Base-by-base conservation (phyloP, 2,888 invertebrate species). In the Temnothorax rugatulus region DNA sequence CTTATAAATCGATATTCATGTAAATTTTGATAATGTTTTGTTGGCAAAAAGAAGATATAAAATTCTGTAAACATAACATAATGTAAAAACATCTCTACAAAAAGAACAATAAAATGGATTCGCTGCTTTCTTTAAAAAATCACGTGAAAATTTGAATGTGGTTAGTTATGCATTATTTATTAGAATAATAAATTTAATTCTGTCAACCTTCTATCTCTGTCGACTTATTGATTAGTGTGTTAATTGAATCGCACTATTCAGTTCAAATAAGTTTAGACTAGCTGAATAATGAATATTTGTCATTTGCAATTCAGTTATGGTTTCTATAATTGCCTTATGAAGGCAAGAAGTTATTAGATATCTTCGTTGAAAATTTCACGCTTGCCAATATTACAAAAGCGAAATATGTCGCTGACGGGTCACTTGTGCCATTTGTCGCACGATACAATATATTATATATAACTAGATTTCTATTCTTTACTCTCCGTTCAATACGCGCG, bases 401-500 rank as follows among this genome's bases (percentile, higher is more conserved):
- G 29, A 29, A 13, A 15, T 15, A 21, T 54, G 15, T 41, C n/a
- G 18, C 18, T 44, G 15, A 66, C 44, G 44, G 44, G 64, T 75
- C 75, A 75, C n/a, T 61, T 47, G 66, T 47, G 44, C 61, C n/a
- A 75, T 64, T 64, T 75, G 34, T 75, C 44, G 44, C 15, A n/a
- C 21, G 8, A 63, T 29, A 41, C n/a, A 29, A 41, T 41, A 63
- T 41, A 66, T 52, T 41, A 63, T 41, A 63, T 75, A 34, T 50
- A 11, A 9, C 25, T 21, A 13, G 4, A 11, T 66, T 64, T 52
- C 21, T 66, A 38, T 66, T 66, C 21, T 66, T 66, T 66, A 52
- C 41, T 52, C 50, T 52, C 15, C 50, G 76, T 52, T 76, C 50
- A 34, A 76, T 76, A 73, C 25, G 25, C 11, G 25, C 25, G 41